A percentile compares a stretch with the other conserved stretches of the same genome.
These are phyloP conservation scores for Lucifuga dentata DNA, from an alignment of 2,113 vertebrate species.

Conservation along the genomic window DNA sequence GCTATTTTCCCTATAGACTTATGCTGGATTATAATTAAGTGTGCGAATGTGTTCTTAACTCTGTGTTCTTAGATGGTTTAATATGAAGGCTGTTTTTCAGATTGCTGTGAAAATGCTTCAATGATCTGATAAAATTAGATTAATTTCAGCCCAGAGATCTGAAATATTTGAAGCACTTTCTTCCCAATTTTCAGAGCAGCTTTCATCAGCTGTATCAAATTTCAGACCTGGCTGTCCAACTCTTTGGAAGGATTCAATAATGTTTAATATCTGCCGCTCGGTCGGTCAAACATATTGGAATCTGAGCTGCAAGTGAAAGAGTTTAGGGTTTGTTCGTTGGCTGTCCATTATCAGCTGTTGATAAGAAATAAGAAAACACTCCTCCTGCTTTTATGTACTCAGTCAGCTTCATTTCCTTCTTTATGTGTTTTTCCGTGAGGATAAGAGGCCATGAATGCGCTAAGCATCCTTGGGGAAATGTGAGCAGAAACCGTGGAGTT, in stretches of 20 bases:
- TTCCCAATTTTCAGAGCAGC: conserved; percentile 21
- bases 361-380: conserved; percentile 55
- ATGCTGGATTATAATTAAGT: neutral
- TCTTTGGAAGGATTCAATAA: conserved; percentile 65
- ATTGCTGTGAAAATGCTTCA: conserved; percentile 62
- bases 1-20: neutral
- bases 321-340: conserved; percentile 58
- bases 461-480: conserved; percentile 63
- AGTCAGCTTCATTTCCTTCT: conserved; percentile 61
- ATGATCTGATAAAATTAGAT: conserved; percentile 60
- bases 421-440: conserved; percentile 55
- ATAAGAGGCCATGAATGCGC: conserved; percentile 64
- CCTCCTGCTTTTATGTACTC: neutral
- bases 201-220: conserved; percentile 71
- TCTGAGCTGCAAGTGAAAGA: conserved; percentile 39
- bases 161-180: conserved; percentile 46
- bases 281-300: conserved; percentile 53
- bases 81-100: conserved; percentile 45
- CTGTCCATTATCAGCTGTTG: conserved; percentile 48
- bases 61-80: conserved; percentile 49
- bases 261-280: conserved; percentile 66
- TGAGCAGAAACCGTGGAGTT: conserved; percentile 56
- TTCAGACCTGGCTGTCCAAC: conserved; percentile 50
- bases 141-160: conserved; percentile 57
- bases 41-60: conserved; percentile 1